Evolutionary conservation across 2,113 vertebrate species (phyloP).

Genomic region (Syngnathus typhle): DNA sequence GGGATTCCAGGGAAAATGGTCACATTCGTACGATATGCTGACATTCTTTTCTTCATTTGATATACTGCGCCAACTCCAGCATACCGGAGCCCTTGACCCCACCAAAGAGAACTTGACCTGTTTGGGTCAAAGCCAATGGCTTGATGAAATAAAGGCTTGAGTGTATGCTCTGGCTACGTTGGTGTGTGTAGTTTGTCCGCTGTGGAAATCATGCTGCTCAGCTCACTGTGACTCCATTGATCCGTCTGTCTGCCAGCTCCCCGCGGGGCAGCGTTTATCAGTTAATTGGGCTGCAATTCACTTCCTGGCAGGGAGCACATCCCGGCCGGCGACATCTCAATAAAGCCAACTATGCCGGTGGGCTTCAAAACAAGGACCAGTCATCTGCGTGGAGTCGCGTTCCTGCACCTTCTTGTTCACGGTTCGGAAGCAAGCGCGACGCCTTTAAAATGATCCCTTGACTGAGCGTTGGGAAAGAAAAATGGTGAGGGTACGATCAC

Average conservation of each 20-base stretch:
- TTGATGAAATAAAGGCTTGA: not conserved
- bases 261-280: constrained; percentile 51
- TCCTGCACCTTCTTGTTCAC: not conserved
- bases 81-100: too few relatives aligned
- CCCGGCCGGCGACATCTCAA: constrained; percentile 43
- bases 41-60: not conserved
- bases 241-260: constrained; percentile 39
- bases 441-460: constrained; percentile 6
- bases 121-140: not conserved
- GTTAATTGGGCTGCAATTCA: constrained; percentile 57
- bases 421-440: not conserved
- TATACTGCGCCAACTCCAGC: too few relatives aligned
- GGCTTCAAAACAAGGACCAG: constrained; percentile 26
- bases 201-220: constrained; percentile 6
- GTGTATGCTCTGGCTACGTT: not conserved
- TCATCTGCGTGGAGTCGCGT: constrained; percentile 2
- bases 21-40: not conserved
- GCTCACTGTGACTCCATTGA: constrained; percentile 44
- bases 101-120: not conserved
- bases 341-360: not conserved
- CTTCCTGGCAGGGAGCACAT: constrained; percentile 25
- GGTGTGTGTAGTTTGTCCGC: not conserved
- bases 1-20: too few relatives aligned
- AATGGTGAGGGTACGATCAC: constrained; percentile 10
- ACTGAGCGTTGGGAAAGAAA: constrained; percentile 3